These are phyloP conservation scores for Myotis yumanensis DNA, from an alignment of 2,113 vertebrate genomes.

Conservation along the genomic window DNA sequence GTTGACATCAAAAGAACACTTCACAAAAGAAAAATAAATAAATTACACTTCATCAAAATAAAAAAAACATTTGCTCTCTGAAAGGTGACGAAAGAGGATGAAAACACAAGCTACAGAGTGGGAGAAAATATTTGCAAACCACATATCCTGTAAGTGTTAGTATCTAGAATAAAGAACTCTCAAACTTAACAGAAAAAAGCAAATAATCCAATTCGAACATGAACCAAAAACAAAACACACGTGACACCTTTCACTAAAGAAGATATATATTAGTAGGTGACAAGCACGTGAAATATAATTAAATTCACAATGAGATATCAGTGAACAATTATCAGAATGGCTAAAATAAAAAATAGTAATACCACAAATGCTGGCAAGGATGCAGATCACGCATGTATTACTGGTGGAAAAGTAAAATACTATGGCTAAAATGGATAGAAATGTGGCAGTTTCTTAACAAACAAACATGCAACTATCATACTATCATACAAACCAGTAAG, in stretches of 20 bases:
- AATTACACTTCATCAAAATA: not conserved
- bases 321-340: not conserved
- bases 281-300: not conserved
- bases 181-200: not conserved
- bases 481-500: not conserved
- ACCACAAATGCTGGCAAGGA: not conserved
- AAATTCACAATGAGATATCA: not conserved
- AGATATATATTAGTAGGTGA: not conserved
- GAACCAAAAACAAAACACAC: not conserved
- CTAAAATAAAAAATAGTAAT: not conserved
- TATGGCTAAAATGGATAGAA: not conserved
- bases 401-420: not conserved
- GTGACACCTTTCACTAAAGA: not conserved
- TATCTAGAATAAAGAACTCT: not conserved
- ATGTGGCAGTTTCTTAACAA: conserved; percentile 6
- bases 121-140: not conserved
- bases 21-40: not conserved
- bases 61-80: not conserved
- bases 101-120: not conserved
- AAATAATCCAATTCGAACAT: not conserved
- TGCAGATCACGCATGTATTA: not conserved
- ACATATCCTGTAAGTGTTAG: not conserved
- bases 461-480: not conserved
- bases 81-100: not conserved
- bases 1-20: not conserved